Percentiles rank a stretch among this genome's conserved stretches.
These are phyloP conservation scores for Bibio marci DNA, from an alignment of 2,888 invertebrate species.

Conservation along the genomic window DNA sequence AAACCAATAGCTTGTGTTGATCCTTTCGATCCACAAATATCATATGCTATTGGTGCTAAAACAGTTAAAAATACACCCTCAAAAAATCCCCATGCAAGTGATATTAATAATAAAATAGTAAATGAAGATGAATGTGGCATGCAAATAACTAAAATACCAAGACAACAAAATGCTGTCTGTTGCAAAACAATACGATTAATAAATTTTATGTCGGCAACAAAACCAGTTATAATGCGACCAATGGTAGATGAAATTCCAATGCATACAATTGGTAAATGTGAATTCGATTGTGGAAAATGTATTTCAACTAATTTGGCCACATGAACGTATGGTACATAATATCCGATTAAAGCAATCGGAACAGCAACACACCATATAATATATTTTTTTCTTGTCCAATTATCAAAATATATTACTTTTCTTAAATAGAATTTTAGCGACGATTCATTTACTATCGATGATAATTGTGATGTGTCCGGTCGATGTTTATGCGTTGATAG, in stretches of 20 bases:
- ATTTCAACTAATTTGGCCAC: constrained; percentile 59
- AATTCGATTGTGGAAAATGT: constrained; percentile 42
- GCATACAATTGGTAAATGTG: constrained; percentile 64
- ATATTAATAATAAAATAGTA: constrained; percentile 44
- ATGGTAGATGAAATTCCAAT: constrained; percentile 73
- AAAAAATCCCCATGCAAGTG: constrained; percentile 70
- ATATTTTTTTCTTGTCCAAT: constrained; percentile 69
- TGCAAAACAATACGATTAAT: constrained; percentile 71
- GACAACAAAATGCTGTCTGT: constrained; percentile 65
- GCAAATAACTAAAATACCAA: constrained; percentile 60
- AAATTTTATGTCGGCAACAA: constrained; percentile 61
- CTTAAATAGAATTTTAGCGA: constrained; percentile 23
- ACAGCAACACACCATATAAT: constrained; percentile 72
- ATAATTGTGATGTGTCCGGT: constrained; percentile 19
- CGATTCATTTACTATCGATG: constrained; percentile 25
- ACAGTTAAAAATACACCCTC: constrained; percentile 87
- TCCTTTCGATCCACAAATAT: constrained; percentile 60
- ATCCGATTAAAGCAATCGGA: constrained; percentile 72
- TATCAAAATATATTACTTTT: constrained; percentile 50
- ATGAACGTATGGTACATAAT: constrained; percentile 85
- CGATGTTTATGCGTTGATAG: constrained; percentile 24
- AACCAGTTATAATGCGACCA: constrained; percentile 70
- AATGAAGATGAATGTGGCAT: constrained; percentile 53
- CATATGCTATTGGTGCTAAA: constrained; percentile 81
- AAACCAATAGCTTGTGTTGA: constrained; percentile 89